Base-by-base conservation (phyloP, 2,888 invertebrate genomes). In the Eurois occulta region DNA sequence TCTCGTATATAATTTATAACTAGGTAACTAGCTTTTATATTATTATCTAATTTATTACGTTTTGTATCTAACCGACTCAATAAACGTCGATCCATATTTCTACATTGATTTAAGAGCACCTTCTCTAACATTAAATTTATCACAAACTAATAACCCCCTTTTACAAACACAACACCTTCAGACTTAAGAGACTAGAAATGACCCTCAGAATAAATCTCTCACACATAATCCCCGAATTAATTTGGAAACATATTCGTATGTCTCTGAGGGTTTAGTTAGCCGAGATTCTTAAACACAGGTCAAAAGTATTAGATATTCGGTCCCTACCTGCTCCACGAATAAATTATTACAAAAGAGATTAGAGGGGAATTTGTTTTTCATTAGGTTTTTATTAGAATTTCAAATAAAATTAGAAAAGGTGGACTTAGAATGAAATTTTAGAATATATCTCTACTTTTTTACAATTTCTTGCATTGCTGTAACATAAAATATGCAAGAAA, bases 221-320 rank as follows among this genome's bases (percentile, higher is more conserved):
- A 48, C 70, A 77, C 69, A 75, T 86, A 86, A 88, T 88, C 87
- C 87, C 67, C 60, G 83, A 86, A 89, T 88, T 89, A 88, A 88
- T 88, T 88, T 83, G 77, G 79, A 83, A 89, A 83, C 88, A 87
- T 87, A 86, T 88, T 89, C 89, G 85, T 88, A 82, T 78, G 86
- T 87, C 85, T 83, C 81, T 62, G 11, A 68, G 86, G 87, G 83
- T 88, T 87, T 84, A 76, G 80, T 84, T 75, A 70, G 71, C 72
- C 24, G 85, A 86, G 78, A 77, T 81, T 84, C 80, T 88, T 81
- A 81, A 81, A 81, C 67, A 81, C 78, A 84, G 87, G 86, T 88
- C 85, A 87, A 81, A 87, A 83, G 86, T 85, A 85, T 81, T 77
- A 80, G 77, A 75, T 78, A 76, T 66, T 74, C 75, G 48, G 75